A percentile compares a stretch with the other conserved stretches of the same genome.
These are phyloP conservation scores for Dryobotodes eremita DNA, from an alignment of 2,888 invertebrate genomes.

Conservation along the genomic window DNA sequence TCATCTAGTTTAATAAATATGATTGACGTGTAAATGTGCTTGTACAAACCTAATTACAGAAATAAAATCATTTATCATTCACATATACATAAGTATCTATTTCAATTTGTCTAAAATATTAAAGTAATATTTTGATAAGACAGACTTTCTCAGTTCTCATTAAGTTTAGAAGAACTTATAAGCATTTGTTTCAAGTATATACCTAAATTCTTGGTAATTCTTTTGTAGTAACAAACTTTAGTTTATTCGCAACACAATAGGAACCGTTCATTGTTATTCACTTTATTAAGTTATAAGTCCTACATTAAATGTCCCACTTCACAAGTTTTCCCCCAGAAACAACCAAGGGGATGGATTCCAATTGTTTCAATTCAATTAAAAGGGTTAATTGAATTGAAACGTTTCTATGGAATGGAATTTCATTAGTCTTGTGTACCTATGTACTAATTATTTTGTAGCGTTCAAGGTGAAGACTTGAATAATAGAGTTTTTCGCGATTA, in stretches of 20 bases:
- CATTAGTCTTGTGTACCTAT: conserved; percentile 41
- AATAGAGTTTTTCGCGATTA: background rate
- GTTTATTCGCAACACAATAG: conserved; percentile 9
- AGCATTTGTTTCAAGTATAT: background rate
- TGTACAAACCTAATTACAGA: no score
- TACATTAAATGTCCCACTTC: conserved; percentile 34
- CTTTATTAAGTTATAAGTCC: conserved; percentile 49
- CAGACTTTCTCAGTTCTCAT: background rate
- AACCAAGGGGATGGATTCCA: conserved; percentile 56
- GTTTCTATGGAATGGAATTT: conserved; percentile 55
- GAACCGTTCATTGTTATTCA: conserved; percentile 12
- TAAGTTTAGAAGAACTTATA: background rate
- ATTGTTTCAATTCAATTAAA: conserved; percentile 67
- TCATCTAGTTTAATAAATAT: no score
- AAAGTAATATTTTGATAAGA: background rate
- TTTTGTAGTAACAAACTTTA: conserved; percentile 11
- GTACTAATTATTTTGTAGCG: conserved; percentile 30
- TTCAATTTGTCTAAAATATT: background rate
- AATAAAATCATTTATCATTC: no score
- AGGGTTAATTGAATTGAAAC: conserved; percentile 63
- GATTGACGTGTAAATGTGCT: no score
- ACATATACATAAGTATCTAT: background rate
- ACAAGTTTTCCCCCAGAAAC: conserved; percentile 59
- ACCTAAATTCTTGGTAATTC: background rate
- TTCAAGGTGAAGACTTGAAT: background rate